A percentile compares a stretch with the other conserved stretches of the same genome.
Evolutionary conservation across 2,888 invertebrate genomes (phyloP).

Genomic region (Chymomyza caudatula): DNA sequence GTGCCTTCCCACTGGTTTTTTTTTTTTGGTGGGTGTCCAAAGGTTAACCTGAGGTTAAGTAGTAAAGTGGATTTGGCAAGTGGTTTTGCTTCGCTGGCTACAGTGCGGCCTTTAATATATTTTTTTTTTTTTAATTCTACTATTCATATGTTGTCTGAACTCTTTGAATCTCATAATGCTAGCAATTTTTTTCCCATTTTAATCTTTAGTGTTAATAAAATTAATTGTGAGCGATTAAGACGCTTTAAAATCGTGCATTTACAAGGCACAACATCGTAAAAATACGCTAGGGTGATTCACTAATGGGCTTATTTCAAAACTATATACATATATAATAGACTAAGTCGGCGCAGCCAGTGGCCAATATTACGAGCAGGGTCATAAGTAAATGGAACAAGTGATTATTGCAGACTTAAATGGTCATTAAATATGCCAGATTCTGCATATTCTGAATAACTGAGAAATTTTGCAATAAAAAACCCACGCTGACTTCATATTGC

Average conservation of each 20-base stretch:
- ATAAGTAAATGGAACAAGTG: neutral
- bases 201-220: slow-evolving; percentile 58
- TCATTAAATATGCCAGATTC: neutral
- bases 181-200: slow-evolving; percentile 35
- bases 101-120: slow-evolving; percentile 32
- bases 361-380: neutral
- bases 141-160: neutral
- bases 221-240: slow-evolving; percentile 57
- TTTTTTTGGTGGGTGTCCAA: slow-evolving; percentile 8
- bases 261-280: slow-evolving; percentile 30
- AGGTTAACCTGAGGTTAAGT: slow-evolving; percentile 49
- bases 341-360: neutral
- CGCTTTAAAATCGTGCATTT: slow-evolving; percentile 47
- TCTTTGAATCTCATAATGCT: neutral
- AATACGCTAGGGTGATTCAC: neutral
- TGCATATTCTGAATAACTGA: no score
- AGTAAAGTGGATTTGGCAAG: slow-evolving; percentile 38
- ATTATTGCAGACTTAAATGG: neutral
- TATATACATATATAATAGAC: neutral
- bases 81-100: slow-evolving; percentile 46
- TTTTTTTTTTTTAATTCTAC: slow-evolving; percentile 8
- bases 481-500: no score
- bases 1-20: neutral
- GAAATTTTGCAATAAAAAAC: no score
- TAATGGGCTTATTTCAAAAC: neutral